These are phyloP conservation scores for Plagodis pulveraria DNA, from an alignment of 2,888 invertebrate genomes.

Conservation along the genomic window DNA sequence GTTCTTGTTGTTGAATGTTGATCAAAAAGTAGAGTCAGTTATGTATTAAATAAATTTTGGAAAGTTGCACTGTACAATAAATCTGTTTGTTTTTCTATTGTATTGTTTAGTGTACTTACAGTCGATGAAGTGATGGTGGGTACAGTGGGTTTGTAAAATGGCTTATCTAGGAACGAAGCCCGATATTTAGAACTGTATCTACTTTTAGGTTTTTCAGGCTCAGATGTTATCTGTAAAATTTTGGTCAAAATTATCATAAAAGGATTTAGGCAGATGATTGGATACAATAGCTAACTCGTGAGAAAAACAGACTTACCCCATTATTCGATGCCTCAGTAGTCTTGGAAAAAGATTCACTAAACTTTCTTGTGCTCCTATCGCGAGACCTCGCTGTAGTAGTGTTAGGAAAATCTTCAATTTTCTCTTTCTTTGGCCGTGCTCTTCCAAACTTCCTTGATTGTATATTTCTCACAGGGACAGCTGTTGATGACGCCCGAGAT, in stretches of 20 bases:
- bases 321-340: constrained; percentile 73
- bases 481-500: constrained; percentile 50
- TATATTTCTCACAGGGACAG: constrained; percentile 65
- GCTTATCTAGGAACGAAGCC: constrained; percentile 79
- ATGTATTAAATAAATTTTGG: constrained; percentile 29
- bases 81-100: constrained; percentile 3
- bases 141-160: constrained; percentile 87
- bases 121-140: constrained; percentile 84
- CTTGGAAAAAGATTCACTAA: constrained; percentile 68
- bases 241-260: constrained; percentile 29
- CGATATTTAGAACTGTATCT: constrained; percentile 86
- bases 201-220: constrained; percentile 77
- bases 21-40: constrained; percentile 20
- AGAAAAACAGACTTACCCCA: constrained; percentile 63
- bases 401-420: constrained; percentile 47
- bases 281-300: not conserved
- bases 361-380: constrained; percentile 64
- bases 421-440: constrained; percentile 46
- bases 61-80: constrained; percentile 39
- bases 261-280: not conserved
- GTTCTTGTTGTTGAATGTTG: constrained; percentile 40
- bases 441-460: constrained; percentile 66
- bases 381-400: constrained; percentile 52
- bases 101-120: constrained; percentile 62
- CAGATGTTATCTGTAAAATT: constrained; percentile 72